Evolutionary conservation across 1,140 invertebrate species (phyloP).

Genomic region (Drosophila repletoides): DNA sequence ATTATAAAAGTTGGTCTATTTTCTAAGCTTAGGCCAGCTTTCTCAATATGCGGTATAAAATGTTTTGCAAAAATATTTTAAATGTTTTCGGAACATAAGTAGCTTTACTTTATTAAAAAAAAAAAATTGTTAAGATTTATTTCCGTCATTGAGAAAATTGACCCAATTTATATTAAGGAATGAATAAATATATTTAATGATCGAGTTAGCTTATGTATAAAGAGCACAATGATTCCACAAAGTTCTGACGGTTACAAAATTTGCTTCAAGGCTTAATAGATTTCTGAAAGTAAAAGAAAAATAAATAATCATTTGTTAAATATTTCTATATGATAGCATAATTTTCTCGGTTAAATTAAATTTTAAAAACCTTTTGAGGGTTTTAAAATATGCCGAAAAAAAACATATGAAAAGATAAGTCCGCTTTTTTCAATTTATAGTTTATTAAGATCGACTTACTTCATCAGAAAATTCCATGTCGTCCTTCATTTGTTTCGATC

Average conservation of each 20-base stretch:
- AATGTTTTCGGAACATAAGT: slow-evolving; percentile 19
- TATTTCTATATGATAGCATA: background rate
- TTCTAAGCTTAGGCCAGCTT: slow-evolving; percentile 25
- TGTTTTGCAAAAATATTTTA: slow-evolving; percentile 19
- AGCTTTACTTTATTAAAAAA: slow-evolving; percentile 27
- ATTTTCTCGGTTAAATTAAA: too few relatives aligned
- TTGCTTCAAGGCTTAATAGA: slow-evolving; percentile 66
- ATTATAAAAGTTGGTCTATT: slow-evolving; percentile 22
- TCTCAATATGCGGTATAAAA: slow-evolving; percentile 36
- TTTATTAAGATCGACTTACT: slow-evolving; percentile 36
- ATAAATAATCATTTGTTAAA: background rate
- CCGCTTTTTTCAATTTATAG: background rate
- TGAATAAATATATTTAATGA: slow-evolving; percentile 72
- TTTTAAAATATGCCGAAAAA: too few relatives aligned
- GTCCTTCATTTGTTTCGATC: slow-evolving; percentile 76
- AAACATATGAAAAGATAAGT: too few relatives aligned
- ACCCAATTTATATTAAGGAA: slow-evolving; percentile 70
- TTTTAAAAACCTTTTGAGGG: too few relatives aligned
- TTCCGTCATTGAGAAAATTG: slow-evolving; percentile 39
- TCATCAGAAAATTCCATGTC: slow-evolving; percentile 76
- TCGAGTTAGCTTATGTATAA: slow-evolving; percentile 68
- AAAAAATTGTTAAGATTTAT: slow-evolving; percentile 28
- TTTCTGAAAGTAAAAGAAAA: slow-evolving; percentile 50
- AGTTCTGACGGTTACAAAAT: slow-evolving; percentile 47
- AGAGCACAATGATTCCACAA: slow-evolving; percentile 65